Base-by-base conservation (phyloP, 1,140 invertebrate genomes). In the Phymastichus coffea region DNA sequence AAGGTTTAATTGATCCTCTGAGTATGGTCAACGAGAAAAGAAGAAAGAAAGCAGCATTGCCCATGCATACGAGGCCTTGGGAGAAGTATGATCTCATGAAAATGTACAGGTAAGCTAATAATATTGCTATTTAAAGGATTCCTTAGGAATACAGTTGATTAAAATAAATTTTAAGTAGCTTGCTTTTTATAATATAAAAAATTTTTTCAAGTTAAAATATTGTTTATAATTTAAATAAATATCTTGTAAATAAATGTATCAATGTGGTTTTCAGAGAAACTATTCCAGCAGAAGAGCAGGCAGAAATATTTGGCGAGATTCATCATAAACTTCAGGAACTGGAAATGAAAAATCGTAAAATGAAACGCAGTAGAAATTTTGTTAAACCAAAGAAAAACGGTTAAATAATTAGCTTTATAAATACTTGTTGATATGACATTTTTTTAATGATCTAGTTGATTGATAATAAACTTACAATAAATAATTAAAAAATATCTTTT, bases 71-170 rank as follows among this genome's bases (percentile, higher is more conserved):
- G 44, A 91, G 82, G 68, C 91, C 91, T 9, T 95, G 90, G 89
- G 89, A 92, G 68, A 92, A 94, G 82, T 95, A 89, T 80, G 95
- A 98, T 78, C 80, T 98, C 35, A 96, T 98, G 93, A 93, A 93
- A 77, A 82, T 88, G 49, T 97, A 98, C 72, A 88, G 94, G 87
- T 88, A 82, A 73, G 15, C 10, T 43, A n/a, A 23, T 30, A 44
- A 7, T 20, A 28, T n/a, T 38, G 26, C 22, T n/a, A n/a, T n/a
- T n/a, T n/a, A n/a, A n/a, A n/a, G n/a, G n/a, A n/a, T n/a, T n/a
- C n/a, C n/a, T n/a, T n/a, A n/a, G n/a, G n/a, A n/a, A n/a, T n/a
- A n/a, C n/a, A n/a, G n/a, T n/a, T n/a, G n/a, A n/a, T n/a, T n/a
- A n/a, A n/a, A 25, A 30, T 9, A 9, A 44, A 15, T 40, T 23